phyloP scores from a whole-genome alignment of 2,113 vertebrate genomes.

The Dasyornis broadbenti region DNA sequence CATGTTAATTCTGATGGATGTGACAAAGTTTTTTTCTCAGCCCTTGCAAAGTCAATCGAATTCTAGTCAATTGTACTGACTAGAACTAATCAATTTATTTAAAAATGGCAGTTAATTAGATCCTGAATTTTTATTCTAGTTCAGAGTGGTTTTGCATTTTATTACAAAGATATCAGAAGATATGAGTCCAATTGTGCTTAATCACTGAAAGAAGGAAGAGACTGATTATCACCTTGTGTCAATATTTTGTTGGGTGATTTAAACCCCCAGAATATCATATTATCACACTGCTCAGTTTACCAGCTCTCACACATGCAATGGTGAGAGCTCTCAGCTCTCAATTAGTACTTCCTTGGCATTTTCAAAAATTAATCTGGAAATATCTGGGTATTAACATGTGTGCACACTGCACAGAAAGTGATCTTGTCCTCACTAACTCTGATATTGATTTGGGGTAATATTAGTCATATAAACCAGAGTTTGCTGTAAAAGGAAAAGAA shows the following conservation, averaged over 20 bases:
- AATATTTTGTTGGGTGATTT: background rate
- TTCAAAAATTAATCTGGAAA: background rate
- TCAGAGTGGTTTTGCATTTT: background rate
- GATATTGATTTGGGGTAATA: background rate
- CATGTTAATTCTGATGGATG: slow-evolving; percentile 3
- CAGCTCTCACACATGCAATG: background rate
- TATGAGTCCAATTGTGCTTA: background rate
- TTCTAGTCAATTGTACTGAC: background rate
- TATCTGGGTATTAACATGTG: background rate
- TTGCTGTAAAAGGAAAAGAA: background rate
- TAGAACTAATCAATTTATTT: slow-evolving; percentile 29
- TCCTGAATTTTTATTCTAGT: background rate
- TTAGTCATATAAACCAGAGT: background rate
- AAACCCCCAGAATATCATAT: background rate
- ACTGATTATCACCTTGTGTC: background rate
- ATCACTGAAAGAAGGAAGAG: background rate
- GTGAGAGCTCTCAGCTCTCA: background rate
- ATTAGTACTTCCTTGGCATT: background rate
- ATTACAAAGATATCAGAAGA: background rate
- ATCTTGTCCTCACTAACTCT: background rate
- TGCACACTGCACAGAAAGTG: background rate
- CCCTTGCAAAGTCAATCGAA: background rate
- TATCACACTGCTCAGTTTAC: background rate
- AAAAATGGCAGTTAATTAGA: background rate
- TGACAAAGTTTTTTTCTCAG: slow-evolving; percentile 4